Base-by-base conservation (phyloP, 2,113 vertebrate genomes). In the Aptenodytes patagonicus region DNA sequence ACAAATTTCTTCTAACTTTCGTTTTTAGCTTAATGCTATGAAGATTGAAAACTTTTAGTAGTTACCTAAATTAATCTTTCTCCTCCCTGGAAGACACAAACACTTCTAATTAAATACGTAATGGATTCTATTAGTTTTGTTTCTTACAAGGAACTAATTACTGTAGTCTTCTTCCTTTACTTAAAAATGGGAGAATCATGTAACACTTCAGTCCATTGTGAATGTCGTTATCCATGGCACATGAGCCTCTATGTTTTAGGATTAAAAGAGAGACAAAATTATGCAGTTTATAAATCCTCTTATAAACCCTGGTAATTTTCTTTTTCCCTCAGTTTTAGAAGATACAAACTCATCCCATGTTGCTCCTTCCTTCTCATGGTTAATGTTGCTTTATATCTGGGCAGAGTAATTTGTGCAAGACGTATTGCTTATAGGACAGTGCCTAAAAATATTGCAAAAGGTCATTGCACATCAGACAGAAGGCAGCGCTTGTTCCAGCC, bases 401-500 rank as follows among this genome's bases (percentile, higher is more conserved):
- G 89, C 55, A 96, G 90, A 94, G 76, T 83, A 83, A 91, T 90
- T 94, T 76, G 93, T 92, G 52, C 80, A 89, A 87, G 94, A 78
- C 60, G 7, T 64, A 36, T 49, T 83, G 73, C 86, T 89, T 86
- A 49, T 73, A 87, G 87, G 88, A 87, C 70, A 92, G 76, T 65
- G 71, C 93, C 90, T 95, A 97, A 97, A 96, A 98, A 96, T 96
- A 95, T 36, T 62, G 25, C 73, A 1, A 72, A 97, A 96, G 92
- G 94, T 96, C 97, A 95, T 13, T 89, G 92, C 91, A 60, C 80
- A 90, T 31, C 89, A 95, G 93, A 46, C 75, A 86, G 94, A 66
- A 96, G 89, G 84, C 92, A 97, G 91, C 2, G 1, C 78, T 95
- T 36, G 72, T 87, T 93, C 90, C 89, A 95, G 87, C 70, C 81